These are phyloP conservation scores for Jacana jacana DNA, from an alignment of 2,113 vertebrate genomes.

Conservation along the genomic window DNA sequence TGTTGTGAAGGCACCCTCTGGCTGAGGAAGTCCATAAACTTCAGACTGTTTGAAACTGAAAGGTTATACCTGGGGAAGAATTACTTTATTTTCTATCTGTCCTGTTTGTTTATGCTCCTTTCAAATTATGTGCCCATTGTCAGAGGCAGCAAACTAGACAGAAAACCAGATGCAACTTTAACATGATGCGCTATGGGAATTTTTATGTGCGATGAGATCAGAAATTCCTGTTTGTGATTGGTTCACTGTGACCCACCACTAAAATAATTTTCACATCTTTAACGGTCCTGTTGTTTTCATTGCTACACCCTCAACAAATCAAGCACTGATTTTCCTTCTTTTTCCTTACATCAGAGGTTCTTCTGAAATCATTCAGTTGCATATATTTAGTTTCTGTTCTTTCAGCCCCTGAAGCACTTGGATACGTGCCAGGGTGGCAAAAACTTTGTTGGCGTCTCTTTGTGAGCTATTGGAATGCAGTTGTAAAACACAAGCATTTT, in stretches of 20 bases:
- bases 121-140: not conserved
- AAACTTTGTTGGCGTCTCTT: not conserved
- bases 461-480: not conserved
- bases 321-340: not conserved
- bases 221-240: not conserved
- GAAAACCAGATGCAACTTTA: not conserved
- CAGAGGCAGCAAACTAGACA: not conserved
- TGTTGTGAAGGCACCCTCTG: constrained; percentile 12
- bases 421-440: not conserved
- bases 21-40: not conserved
- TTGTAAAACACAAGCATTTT: not conserved
- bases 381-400: not conserved
- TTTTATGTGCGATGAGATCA: not conserved
- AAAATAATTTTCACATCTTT: not conserved
- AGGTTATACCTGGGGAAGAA: not conserved
- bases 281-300: not conserved
- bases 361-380: not conserved
- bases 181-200: not conserved
- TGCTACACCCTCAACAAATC: not conserved
- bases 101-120: not conserved
- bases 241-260: not conserved
- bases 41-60: not conserved
- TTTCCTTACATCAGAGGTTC: not conserved
- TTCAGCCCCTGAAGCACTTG: not conserved
- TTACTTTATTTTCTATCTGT: not conserved